These are phyloP conservation scores for Heterodera carotae DNA, from an alignment of 1,140 invertebrate species.

Conservation along the genomic window DNA sequence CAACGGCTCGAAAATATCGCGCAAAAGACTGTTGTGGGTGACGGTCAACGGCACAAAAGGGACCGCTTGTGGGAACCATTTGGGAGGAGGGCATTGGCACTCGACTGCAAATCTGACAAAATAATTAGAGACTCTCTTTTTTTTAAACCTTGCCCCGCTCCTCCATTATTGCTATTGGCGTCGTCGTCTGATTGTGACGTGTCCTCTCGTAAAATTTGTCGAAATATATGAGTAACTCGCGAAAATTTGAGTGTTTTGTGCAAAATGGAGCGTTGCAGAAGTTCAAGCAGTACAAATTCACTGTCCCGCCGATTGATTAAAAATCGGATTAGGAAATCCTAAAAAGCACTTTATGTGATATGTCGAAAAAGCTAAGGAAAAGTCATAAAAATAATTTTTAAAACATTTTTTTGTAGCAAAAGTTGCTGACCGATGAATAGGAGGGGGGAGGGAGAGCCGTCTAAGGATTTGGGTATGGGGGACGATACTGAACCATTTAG, in stretches of 20 bases:
- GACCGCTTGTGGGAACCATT: background rate
- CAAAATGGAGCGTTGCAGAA: constrained; percentile 8
- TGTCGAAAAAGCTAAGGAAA: no score
- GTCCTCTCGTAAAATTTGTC: constrained; percentile 5
- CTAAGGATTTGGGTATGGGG: no score
- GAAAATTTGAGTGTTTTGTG: constrained; percentile 12
- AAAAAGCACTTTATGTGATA: background rate
- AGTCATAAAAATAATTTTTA: no score
- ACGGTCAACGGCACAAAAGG: background rate
- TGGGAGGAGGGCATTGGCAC: no score
- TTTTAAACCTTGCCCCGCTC: background rate
- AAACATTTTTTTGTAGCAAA: no score
- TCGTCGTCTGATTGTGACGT: no score
- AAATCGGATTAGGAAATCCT: constrained; percentile 15
- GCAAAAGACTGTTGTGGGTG: constrained; percentile 16
- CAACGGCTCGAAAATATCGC: constrained; percentile 21
- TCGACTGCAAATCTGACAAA: background rate
- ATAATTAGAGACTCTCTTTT: no score
- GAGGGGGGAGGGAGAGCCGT: no score
- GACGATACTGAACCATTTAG: no score
- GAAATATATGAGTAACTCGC: constrained; percentile 5
- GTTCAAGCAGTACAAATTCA: background rate
- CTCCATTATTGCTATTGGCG: background rate
- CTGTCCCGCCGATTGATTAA: constrained; percentile 19
- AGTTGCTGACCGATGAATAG: no score